Conservation (phyloP, 1,140 invertebrate genomes). For the Bombus impatiens region DNA sequence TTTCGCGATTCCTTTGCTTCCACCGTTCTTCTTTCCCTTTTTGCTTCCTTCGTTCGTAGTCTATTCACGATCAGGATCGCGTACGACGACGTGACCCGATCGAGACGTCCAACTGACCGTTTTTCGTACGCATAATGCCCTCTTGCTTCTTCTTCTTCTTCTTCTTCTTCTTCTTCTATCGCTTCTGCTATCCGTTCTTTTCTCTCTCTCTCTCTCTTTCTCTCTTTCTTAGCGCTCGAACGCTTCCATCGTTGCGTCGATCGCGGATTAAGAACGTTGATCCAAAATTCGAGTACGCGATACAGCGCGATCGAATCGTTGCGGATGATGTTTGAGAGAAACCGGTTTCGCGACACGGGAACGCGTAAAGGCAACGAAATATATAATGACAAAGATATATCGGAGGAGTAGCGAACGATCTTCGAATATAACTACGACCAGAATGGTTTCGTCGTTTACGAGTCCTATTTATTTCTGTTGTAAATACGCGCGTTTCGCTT, state of each 20-base stretch:
- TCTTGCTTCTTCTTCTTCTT: background rate
- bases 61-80: slow-evolving; percentile 33
- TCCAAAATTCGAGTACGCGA: slow-evolving; percentile 10
- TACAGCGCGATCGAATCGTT: slow-evolving; percentile 4
- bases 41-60: background rate
- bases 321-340: background rate
- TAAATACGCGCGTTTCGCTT: slow-evolving; percentile 16
- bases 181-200: too few species aligned
- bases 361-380: slow-evolving; percentile 18
- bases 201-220: too few species aligned
- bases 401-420: background rate
- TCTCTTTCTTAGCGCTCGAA: too few species aligned
- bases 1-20: background rate
- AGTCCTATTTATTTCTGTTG: slow-evolving; percentile 28
- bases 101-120: background rate
- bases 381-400: slow-evolving; percentile 35
- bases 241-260: background rate
- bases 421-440: background rate
- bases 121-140: background rate
- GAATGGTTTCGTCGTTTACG: slow-evolving; percentile 18
- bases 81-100: slow-evolving; percentile 11
- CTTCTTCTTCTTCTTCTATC: background rate
- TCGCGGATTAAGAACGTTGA: background rate
- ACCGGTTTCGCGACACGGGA: slow-evolving; percentile 9
- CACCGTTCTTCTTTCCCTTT: slow-evolving; percentile 33